Base-by-base conservation (phyloP, 92 coral and sea anemone species). In the Micromussa lordhowensis region DNA sequence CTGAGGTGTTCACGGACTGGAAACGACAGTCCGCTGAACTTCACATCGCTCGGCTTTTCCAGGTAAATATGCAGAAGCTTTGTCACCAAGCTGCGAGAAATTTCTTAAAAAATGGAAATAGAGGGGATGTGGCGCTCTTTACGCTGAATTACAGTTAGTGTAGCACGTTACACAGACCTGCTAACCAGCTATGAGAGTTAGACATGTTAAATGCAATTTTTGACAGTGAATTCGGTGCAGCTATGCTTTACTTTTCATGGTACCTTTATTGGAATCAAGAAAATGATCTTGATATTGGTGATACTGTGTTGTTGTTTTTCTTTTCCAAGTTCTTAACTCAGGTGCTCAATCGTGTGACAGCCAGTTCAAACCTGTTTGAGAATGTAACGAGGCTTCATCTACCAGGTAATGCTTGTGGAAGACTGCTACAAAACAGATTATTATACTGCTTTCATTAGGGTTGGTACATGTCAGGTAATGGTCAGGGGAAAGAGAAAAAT, bases 1-100 rank as follows among this genome's bases (percentile, higher is more conserved):
- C 99, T 15, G 95, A 93, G 82, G 88, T 96, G 54, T 97, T 97
- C 77, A 97, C 99, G 0, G 98, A 97, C 90, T 97, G 99, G 99
- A 96, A 97, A 76, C 91, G 93, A 88, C 92, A 93, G 74, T 97
- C 99, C 0, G 94, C 99, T 16, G 99, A 97, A 82, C 90, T 96
- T 2, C 96, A 97, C 82, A 94, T 97, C 57, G 98, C 99, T 34
- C 94, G 99, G 28, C 94, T 97, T 17, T 97, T 97, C 87, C 99
- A 97, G 98, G 99, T 96, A 66, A 66, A 26, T 10, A 26, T 66
- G 18, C 28, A 24, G 13, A 55, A 16, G 61, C 61, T 55, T 1
- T 18, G 61, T 21, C 22, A 15, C 59, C 48, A 40, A 44, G 9
- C 13, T 8, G 13, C 51, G 51, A 8, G 51, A 8, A 44, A 9